Evolutionary conservation across 2,113 vertebrate species (phyloP).

Genomic region (Xiphophorus maculatus): DNA sequence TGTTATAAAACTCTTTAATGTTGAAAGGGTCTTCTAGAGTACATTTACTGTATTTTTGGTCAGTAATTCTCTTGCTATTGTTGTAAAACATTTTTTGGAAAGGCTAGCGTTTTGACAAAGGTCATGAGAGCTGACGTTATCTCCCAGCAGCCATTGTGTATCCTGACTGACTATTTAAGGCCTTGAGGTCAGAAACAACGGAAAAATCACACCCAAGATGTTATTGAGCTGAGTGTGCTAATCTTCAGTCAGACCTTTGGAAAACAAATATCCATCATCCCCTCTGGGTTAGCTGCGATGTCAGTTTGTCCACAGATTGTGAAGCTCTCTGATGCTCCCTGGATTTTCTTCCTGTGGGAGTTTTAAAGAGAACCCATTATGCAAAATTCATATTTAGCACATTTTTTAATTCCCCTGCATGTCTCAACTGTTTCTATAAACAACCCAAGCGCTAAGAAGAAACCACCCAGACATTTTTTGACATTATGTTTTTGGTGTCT

Average conservation of each 20-base stretch:
- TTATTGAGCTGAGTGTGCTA: conserved; percentile 43
- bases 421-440: too few relatives aligned
- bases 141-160: conserved; percentile 10
- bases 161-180: conserved; percentile 18
- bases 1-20: too few relatives aligned
- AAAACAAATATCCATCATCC: conserved; percentile 40
- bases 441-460: too few relatives aligned
- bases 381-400: too few relatives aligned
- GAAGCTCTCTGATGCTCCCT: conserved; percentile 27
- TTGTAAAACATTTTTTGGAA: conserved; percentile 33
- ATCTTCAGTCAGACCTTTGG: conserved; percentile 34
- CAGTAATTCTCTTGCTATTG: conserved; percentile 13
- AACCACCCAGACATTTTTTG: too few relatives aligned
- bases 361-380: background rate
- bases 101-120: background rate
- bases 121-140: background rate
- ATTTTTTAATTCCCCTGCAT: too few relatives aligned
- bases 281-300: conserved; percentile 46
- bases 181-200: conserved; percentile 1
- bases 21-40: background rate
- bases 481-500: too few relatives aligned
- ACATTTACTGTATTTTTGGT: conserved; percentile 45
- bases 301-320: conserved; percentile 54
- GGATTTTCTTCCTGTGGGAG: conserved; percentile 42
- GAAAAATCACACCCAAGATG: conserved; percentile 34